phyloP scores from a whole-genome alignment of 2,888 invertebrate genomes.

The Andrena haemorrhoa region DNA sequence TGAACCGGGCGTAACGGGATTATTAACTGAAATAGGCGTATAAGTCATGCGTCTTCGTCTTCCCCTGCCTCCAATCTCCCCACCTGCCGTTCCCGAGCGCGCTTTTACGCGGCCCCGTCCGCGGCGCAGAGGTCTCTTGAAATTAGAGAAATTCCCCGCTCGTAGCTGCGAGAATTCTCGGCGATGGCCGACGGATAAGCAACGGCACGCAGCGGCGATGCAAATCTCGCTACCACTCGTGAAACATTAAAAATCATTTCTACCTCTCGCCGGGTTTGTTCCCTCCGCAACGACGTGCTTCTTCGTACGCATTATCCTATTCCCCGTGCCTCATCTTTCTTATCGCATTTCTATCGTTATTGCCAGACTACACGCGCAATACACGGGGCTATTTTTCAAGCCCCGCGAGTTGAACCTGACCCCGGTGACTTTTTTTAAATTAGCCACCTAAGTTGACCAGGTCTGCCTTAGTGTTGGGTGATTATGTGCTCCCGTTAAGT shows the following conservation, averaged over 20 bases:
- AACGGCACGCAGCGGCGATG: slow-evolving; percentile 57
- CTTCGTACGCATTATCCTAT: neutral
- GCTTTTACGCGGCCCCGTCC: slow-evolving; percentile 3
- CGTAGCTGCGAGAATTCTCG: slow-evolving; percentile 59
- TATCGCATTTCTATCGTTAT: slow-evolving; percentile 43
- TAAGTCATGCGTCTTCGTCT: slow-evolving; percentile 72
- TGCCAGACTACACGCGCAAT: slow-evolving; percentile 18
- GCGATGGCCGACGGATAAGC: slow-evolving; percentile 55
- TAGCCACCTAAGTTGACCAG: no score
- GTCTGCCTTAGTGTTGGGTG: no score
- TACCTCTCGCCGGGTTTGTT: slow-evolving; percentile 43
- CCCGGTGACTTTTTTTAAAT: neutral
- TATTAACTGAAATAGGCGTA: slow-evolving; percentile 80
- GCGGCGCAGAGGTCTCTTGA: slow-evolving; percentile 29
- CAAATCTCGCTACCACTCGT: slow-evolving; percentile 49
- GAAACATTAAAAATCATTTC: slow-evolving; percentile 63
- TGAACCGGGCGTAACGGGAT: slow-evolving; percentile 78
- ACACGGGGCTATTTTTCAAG: neutral
- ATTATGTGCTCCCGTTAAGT: neutral
- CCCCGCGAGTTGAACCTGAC: neutral
- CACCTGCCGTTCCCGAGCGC: neutral
- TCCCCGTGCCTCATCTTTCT: slow-evolving; percentile 13
- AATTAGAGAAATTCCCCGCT: slow-evolving; percentile 61
- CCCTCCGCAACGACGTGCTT: slow-evolving; percentile 5
- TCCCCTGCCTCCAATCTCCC: slow-evolving; percentile 1